phyloP scores from a whole-genome alignment of 1,140 invertebrate species.

The Zeugodacus cucurbitae region DNA sequence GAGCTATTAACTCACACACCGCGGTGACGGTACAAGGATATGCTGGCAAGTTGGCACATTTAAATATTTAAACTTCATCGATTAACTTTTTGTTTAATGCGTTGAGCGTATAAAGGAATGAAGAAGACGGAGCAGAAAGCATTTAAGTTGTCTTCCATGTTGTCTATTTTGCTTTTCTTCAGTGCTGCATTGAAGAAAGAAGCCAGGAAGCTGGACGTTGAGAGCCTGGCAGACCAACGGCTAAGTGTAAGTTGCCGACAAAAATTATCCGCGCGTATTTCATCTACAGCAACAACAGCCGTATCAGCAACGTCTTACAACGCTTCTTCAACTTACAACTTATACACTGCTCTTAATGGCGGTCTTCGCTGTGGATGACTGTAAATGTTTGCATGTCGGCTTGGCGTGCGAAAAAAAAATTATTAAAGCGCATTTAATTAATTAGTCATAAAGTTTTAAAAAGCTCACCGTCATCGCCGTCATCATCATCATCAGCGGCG shows the following conservation, averaged over 20 bases:
- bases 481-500: conserved; percentile 19
- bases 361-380: neutral
- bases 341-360: too few relatives aligned
- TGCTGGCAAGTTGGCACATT: neutral
- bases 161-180: neutral
- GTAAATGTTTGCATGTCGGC: neutral
- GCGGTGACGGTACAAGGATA: neutral
- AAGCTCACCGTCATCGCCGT: conserved; percentile 31
- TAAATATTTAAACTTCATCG: conserved; percentile 42
- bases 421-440: conserved; percentile 43
- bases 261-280: neutral
- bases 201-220: neutral
- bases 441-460: conserved; percentile 41
- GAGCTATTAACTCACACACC: neutral
- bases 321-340: neutral
- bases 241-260: neutral
- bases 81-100: conserved; percentile 40
- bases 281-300: neutral
- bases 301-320: neutral
- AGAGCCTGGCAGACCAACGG: neutral
- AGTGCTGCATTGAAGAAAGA: neutral
- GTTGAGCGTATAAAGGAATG: neutral
- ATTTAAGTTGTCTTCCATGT: neutral
- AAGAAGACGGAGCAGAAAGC: neutral
- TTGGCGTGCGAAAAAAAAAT: neutral